phyloP scores from a whole-genome alignment of 2,113 vertebrate species.

The Dolichallabes microphthalmus region DNA sequence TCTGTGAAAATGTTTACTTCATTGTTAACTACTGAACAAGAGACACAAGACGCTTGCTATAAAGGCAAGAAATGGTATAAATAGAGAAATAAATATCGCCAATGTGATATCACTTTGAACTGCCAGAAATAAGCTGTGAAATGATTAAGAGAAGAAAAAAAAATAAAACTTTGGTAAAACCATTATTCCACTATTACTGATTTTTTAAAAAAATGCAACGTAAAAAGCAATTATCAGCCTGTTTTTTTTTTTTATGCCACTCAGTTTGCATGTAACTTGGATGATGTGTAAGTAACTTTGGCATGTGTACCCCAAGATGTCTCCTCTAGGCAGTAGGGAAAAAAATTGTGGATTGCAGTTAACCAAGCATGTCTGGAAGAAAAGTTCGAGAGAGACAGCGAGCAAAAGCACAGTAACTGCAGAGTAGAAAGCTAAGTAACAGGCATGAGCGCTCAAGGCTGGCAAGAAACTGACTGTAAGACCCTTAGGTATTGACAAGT shows the following conservation, averaged over 20 bases:
- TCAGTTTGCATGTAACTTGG: background rate
- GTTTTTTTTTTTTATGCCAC: no score
- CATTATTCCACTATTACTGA: background rate
- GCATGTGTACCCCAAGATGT: background rate
- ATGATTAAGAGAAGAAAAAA: background rate
- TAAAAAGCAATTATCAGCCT: no score
- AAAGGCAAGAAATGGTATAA: background rate
- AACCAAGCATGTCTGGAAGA: background rate
- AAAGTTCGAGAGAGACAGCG: background rate
- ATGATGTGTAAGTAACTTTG: background rate
- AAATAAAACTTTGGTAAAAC: background rate
- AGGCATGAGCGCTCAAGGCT: background rate
- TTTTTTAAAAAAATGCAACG: no score
- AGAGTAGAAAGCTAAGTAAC: conserved; percentile 7
- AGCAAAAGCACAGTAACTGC: background rate
- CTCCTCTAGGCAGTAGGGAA: background rate
- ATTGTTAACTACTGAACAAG: no score
- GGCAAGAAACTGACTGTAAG: background rate
- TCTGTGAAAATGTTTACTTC: no score
- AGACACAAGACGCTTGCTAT: no score
- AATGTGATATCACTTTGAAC: background rate
- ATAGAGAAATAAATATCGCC: background rate
- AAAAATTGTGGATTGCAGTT: background rate
- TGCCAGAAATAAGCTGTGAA: background rate
- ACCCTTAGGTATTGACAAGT: background rate